Conservation (phyloP, 1,140 invertebrate species). For the Paralvinella palmiformis region DNA sequence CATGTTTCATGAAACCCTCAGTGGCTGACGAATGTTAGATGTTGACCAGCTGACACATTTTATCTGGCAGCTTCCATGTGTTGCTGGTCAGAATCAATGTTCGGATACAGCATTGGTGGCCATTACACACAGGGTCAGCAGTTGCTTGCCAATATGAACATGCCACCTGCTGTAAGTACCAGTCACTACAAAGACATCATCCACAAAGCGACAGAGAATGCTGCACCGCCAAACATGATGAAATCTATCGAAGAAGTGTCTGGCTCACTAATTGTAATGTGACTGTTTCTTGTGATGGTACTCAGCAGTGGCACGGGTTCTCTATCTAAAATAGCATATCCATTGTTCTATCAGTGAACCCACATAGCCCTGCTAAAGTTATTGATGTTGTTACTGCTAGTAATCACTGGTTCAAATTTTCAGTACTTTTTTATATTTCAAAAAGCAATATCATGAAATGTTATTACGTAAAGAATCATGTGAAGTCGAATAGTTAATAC, state of each 20-base stretch:
- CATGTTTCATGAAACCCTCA: neutral
- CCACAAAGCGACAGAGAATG: too few species aligned
- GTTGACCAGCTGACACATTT: neutral
- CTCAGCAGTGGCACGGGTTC: too few species aligned
- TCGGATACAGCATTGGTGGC: neutral
- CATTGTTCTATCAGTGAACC: too few species aligned
- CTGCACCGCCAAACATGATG: too few species aligned
- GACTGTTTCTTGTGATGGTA: too few species aligned
- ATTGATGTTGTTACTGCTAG: neutral
- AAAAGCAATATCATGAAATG: neutral
- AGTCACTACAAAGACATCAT: too few species aligned
- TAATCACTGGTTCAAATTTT: conserved; percentile 2
- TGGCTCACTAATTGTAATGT: too few species aligned
- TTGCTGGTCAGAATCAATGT: neutral
- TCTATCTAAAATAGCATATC: too few species aligned
- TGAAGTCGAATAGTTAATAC: too few species aligned
- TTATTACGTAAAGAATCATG: too few species aligned
- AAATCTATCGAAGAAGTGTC: too few species aligned
- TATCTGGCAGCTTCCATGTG: neutral
- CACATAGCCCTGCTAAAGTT: too few species aligned
- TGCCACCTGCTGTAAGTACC: neutral
- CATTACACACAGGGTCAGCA: neutral
- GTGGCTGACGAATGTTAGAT: conserved; percentile 1
- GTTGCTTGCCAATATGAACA: neutral
- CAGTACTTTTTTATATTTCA: neutral